Base-by-base conservation (phyloP, 2,888 invertebrate species). In the Phragmatobia fuliginosa region DNA sequence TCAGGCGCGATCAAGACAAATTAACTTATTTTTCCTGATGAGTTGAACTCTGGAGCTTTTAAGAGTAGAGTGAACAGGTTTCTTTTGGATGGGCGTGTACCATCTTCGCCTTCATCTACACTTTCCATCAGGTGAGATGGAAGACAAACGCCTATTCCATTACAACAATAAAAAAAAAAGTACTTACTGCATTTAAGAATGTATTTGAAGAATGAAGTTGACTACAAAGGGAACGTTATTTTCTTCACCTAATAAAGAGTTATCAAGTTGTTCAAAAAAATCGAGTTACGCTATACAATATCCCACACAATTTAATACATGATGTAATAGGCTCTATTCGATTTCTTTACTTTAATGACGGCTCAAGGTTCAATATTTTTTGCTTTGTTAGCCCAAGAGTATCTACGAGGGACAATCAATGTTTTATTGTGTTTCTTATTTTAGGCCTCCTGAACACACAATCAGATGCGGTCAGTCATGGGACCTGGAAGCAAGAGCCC, bases 271-370 rank as follows among this genome's bases (percentile, higher is more conserved):
- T 52, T 52, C 0, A 5, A 18, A 52, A 52, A 52, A n/a, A n/a
- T 49, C 7, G 3, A 52, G 11, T 28, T 11, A 28, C 1, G 7
- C 25, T 52, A 25, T 7, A 25, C n/a, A 52, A 25, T 56, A 56
- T 16, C 5, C 28, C 16, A 14, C 16, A 25, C 52, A 52, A 52
- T 5, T 14, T 10, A 52, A 52, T 28, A 56, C 56, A 28, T 28
- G 14, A 56, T 28, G 56, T 28, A 56, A 56, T 56, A 25, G 28
- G 28, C 52, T n/a, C 25, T 28, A 25, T 56, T 16, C 28, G 56
- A 16, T 56, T 56, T 56, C 28, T 56, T 52, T 52, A 52, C 11
- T 25, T 56, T 56, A 56, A 56, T 56, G 56, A 56, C 56, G 28
- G 56, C 28, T 56, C 28, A 56, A 56, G 28, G 56, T 56, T 28